Percentiles rank a stretch among this genome's conserved stretches.
These are phyloP conservation scores for Arvicanthis niloticus DNA, from an alignment of 2,113 vertebrate genomes.

Conservation along the genomic window DNA sequence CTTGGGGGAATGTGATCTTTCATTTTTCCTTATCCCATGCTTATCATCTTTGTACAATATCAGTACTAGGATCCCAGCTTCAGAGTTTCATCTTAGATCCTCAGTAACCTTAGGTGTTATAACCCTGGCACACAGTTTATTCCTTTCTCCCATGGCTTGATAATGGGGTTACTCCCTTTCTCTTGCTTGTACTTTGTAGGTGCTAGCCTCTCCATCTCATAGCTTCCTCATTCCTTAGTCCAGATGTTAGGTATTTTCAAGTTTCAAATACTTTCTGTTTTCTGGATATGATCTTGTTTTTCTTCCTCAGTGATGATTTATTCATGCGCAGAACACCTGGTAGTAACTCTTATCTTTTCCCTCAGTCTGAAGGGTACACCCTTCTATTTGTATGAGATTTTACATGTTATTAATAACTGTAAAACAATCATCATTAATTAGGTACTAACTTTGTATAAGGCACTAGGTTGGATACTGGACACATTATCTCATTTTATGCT, in stretches of 20 bases:
- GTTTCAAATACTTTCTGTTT: conserved; percentile 46
- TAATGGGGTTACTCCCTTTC: background rate
- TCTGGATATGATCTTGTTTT: background rate
- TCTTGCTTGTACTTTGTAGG: background rate
- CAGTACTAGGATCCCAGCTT: background rate
- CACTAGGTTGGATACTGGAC: background rate
- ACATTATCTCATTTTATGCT: background rate
- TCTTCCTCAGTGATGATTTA: background rate
- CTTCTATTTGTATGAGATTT: background rate
- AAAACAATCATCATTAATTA: background rate
- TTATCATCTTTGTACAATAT: background rate
- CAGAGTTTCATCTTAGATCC: background rate
- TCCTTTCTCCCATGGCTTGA: background rate
- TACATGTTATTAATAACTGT: conserved; percentile 18
- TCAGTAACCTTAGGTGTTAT: background rate
- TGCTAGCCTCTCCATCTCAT: background rate
- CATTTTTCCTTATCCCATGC: background rate
- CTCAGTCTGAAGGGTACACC: background rate
- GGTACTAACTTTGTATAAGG: conserved; percentile 14
- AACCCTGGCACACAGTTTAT: background rate
- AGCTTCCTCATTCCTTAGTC: background rate
- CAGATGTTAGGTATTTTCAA: background rate
- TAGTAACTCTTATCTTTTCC: background rate
- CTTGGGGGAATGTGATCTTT: background rate
- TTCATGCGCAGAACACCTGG: background rate